phyloP scores from a whole-genome alignment of 2,797 vertebrate species.

The Gephyroberyx darwinii region DNA sequence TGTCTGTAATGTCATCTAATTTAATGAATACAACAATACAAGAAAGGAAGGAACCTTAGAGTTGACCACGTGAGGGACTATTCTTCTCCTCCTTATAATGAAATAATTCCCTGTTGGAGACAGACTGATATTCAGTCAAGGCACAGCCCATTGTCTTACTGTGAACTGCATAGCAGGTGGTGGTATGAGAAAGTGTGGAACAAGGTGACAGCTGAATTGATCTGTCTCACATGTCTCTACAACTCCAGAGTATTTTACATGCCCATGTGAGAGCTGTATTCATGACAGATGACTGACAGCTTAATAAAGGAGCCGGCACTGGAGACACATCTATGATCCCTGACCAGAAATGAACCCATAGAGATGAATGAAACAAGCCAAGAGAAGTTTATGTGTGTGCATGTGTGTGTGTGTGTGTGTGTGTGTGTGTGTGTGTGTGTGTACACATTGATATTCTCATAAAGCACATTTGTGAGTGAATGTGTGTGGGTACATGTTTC shows the following conservation, averaged over 20 bases:
- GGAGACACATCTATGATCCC: conserved; percentile 6
- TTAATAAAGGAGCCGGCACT: conserved; percentile 5
- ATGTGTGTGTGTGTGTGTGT: background rate
- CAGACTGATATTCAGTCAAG: conserved; percentile 4
- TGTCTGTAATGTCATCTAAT: too few species aligned
- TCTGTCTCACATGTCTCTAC: conserved; percentile 11
- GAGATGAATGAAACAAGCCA: background rate
- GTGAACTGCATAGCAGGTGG: background rate
- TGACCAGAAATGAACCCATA: conserved; percentile 9
- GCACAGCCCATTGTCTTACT: background rate
- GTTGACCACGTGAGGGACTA: background rate
- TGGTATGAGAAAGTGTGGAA: background rate
- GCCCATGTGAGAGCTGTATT: background rate
- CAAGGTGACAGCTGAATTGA: background rate
- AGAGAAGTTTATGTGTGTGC: background rate
- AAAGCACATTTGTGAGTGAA: background rate
- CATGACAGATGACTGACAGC: conserved; percentile 17
- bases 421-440: background rate
- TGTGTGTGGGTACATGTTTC: background rate
- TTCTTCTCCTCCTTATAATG: background rate
- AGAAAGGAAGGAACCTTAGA: conserved; percentile 13
- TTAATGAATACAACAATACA: background rate
- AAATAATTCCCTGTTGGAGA: conserved; percentile 12
- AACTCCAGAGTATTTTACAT: background rate
- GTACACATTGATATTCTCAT: too few species aligned